These are phyloP conservation scores for Hippocampus comes DNA, from an alignment of 2,113 vertebrate genomes.

Conservation along the genomic window DNA sequence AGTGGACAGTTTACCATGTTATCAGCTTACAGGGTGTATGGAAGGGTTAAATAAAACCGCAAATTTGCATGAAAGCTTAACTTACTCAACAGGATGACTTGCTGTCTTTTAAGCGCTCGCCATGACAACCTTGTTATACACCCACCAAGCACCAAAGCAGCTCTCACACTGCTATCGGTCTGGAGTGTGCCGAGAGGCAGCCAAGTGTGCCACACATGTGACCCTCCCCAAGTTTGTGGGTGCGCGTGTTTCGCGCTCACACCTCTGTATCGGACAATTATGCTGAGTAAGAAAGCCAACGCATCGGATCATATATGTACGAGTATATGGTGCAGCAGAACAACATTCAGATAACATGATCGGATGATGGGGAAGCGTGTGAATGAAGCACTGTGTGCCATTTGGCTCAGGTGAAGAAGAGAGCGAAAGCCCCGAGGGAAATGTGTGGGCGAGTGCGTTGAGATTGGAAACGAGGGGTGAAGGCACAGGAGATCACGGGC, in stretches of 20 bases:
- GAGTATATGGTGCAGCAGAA: background rate
- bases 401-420: constrained; percentile 33
- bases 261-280: background rate
- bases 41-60: too few relatives aligned
- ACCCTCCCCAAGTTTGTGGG: constrained; percentile 3
- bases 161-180: constrained; percentile 15
- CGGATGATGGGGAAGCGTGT: background rate
- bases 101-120: too few relatives aligned
- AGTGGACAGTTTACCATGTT: too few relatives aligned
- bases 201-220: constrained; percentile 20
- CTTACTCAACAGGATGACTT: too few relatives aligned
- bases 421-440: constrained; percentile 16
- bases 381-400: constrained; percentile 9
- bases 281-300: background rate
- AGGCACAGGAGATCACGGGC: constrained; percentile 36
- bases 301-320: too few relatives aligned
- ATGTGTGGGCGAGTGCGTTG: constrained; percentile 36
- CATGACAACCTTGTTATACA: background rate
- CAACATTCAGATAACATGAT: background rate
- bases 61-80: too few relatives aligned
- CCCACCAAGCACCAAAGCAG: constrained; percentile 32
- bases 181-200: background rate
- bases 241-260: too few relatives aligned
- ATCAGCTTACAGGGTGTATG: too few relatives aligned
- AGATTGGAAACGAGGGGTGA: constrained; percentile 39